These are phyloP conservation scores for Chironomus tentans DNA, from an alignment of 2,888 invertebrate species.

Conservation along the genomic window DNA sequence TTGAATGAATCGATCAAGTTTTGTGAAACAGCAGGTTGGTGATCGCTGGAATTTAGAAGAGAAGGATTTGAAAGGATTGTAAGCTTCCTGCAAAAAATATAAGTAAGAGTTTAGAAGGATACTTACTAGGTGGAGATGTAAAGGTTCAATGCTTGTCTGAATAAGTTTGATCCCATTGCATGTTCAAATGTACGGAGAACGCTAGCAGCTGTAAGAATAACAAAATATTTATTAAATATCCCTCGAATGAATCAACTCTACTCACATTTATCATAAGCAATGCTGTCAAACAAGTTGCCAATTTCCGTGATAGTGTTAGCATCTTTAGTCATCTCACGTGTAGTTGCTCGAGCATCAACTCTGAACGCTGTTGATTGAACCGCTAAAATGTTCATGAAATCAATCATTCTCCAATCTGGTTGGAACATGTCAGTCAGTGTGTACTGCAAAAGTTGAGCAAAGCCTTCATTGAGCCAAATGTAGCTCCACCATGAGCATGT, in stretches of 20 bases:
- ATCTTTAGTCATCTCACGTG: background rate
- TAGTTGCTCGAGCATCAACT: background rate
- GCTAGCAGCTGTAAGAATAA: background rate
- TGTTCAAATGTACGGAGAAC: conserved; percentile 2
- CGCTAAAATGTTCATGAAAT: background rate
- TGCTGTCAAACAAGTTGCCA: background rate
- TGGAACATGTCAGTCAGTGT: background rate
- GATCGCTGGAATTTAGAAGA: background rate
- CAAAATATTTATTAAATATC: background rate
- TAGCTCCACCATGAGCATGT: background rate
- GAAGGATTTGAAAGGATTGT: too few relatives aligned
- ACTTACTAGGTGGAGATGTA: conserved; percentile 5
- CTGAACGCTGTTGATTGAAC: background rate
- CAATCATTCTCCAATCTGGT: conserved; percentile 4
- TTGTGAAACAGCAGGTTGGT: background rate
- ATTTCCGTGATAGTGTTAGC: background rate
- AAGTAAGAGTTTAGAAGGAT: too few relatives aligned
- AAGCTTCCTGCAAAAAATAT: too few relatives aligned
- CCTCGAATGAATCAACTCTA: background rate
- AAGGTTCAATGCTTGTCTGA: background rate
- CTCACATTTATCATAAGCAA: conserved; percentile 16
- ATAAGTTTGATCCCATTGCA: background rate
- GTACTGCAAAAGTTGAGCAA: background rate
- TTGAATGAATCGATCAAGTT: background rate
- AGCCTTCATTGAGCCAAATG: conserved; percentile 20